Percentiles rank a stretch among this genome's conserved stretches.
Evolutionary conservation across 2,888 invertebrate species (phyloP).

Genomic region (Dynastes tityus): DNA sequence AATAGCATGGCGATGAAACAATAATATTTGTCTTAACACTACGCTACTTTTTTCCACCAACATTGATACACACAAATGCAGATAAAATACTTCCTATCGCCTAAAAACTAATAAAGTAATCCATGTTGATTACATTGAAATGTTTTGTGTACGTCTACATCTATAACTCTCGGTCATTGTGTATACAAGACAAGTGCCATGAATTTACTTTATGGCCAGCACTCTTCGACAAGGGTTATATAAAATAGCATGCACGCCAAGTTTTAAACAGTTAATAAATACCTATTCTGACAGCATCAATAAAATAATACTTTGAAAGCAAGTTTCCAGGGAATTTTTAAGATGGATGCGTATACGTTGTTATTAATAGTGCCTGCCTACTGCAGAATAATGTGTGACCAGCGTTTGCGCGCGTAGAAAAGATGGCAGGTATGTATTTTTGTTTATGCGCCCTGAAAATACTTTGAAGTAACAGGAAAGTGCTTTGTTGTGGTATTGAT

Average conservation of each 20-base stretch:
- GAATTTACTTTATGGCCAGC: conserved; percentile 40
- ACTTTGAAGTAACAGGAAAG: background rate
- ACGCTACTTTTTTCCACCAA: background rate
- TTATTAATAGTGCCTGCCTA: conserved; percentile 31
- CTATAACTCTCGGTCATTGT: conserved; percentile 22
- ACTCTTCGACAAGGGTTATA: conserved; percentile 37
- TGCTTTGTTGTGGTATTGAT: background rate
- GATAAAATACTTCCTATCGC: conserved; percentile 6
- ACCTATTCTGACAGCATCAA: conserved; percentile 40
- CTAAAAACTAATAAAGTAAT: conserved; percentile 36
- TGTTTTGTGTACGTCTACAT: conserved; percentile 34
- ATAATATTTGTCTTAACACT: no score
- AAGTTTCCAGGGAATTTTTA: conserved; percentile 33
- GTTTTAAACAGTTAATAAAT: conserved; percentile 48
- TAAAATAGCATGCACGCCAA: conserved; percentile 36
- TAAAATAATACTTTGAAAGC: conserved; percentile 46
- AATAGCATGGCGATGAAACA: no score
- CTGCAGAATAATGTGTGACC: conserved; percentile 5
- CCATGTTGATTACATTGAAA: conserved; percentile 39
- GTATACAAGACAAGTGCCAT: conserved; percentile 43
- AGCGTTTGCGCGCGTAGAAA: background rate
- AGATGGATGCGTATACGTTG: conserved; percentile 7
- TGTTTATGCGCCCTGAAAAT: background rate
- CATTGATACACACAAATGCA: background rate
- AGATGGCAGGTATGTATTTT: background rate